Evolutionary conservation across 2,797 vertebrate species (phyloP).

Genomic region (Premnoplex brunnescens): DNA sequence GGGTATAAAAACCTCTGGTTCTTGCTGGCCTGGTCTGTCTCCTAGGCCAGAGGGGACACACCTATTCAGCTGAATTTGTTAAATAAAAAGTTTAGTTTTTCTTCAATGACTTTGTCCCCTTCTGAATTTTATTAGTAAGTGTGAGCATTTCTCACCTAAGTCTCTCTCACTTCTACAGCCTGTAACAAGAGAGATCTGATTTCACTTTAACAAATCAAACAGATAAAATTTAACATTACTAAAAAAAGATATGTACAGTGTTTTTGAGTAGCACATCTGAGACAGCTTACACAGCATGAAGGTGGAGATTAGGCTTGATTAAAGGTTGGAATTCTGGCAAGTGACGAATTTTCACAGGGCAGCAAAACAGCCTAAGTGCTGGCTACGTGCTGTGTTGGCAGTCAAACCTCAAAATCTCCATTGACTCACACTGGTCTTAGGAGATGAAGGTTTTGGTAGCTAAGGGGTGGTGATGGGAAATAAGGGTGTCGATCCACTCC

Average conservation of each 20-base stretch:
- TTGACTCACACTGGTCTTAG: neutral
- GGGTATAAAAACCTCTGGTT: no score
- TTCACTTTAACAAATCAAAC: neutral
- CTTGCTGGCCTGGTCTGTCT: no score
- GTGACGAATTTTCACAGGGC: neutral
- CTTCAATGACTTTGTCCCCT: no score
- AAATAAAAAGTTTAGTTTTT: no score
- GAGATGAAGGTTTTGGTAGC: neutral
- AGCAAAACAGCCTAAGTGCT: neutral
- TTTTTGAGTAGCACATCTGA: neutral
- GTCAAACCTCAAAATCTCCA: neutral
- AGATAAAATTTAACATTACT: neutral
- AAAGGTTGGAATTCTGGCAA: neutral
- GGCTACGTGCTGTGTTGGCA: rapidly evolving
- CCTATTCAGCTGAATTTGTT: no score
- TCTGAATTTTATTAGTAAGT: no score
- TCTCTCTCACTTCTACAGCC: neutral
- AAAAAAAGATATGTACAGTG: rapidly evolving
- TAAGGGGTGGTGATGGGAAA: neutral
- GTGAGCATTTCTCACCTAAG: no score
- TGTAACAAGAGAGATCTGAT: neutral
- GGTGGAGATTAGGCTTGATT: neutral
- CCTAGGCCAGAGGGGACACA: no score
- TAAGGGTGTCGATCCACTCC: neutral
- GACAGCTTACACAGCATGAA: neutral